A percentile compares a stretch with the other conserved stretches of the same genome.
phyloP scores from a whole-genome alignment of 2,113 vertebrate species.

The Narcine bancroftii region DNA sequence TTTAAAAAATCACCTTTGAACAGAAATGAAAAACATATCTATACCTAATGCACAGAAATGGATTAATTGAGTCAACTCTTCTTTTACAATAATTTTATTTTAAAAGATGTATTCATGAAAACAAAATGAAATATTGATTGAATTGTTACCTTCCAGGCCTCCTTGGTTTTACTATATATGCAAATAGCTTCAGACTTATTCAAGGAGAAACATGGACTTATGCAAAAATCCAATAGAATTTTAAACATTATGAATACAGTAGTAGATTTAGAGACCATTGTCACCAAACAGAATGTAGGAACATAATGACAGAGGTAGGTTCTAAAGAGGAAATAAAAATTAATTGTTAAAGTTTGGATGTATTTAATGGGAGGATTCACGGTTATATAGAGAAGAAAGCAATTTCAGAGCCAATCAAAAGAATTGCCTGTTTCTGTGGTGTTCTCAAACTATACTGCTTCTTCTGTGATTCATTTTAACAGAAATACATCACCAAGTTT shows the following conservation, averaged over 20 bases:
- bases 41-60: not conserved
- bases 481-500: not conserved
- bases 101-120: not conserved
- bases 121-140: not conserved
- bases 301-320: not conserved
- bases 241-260: not conserved
- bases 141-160: not conserved
- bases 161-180: not conserved
- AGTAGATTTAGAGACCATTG: not conserved
- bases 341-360: not conserved
- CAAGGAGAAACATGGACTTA: too few relatives aligned
- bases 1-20: not conserved
- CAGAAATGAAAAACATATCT: not conserved
- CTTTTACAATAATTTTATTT: not conserved
- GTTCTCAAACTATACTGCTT: not conserved
- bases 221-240: too few relatives aligned
- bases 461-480: not conserved
- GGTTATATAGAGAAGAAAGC: not conserved
- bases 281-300: not conserved
- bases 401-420: not conserved
- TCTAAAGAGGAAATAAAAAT: not conserved
- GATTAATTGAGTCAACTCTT: not conserved
- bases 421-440: not conserved
- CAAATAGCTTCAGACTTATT: not conserved
- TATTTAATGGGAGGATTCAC: not conserved